Evolutionary conservation across 2,888 invertebrate genomes (phyloP), one percentile per base, ranked within the genome.

Genomic region (Caenorhabditis angaria): DNA sequence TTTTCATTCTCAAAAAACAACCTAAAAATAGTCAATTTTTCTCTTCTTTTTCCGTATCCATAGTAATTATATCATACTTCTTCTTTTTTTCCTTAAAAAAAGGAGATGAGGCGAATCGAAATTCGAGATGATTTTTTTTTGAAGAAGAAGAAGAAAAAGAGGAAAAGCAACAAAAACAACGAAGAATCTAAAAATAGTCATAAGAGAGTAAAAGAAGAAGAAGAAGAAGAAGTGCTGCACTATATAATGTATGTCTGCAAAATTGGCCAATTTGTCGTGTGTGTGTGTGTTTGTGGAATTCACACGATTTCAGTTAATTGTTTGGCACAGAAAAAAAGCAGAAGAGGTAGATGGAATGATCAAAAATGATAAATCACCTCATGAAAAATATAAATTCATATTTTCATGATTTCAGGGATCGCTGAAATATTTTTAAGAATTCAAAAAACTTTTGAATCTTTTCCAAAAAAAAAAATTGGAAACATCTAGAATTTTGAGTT

Each of bases 31-130:
- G 28, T 22, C 14, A 18, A 54, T 25, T 54, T 18, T n/a, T n/a
- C n/a, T n/a, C n/a, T n/a, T n/a, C n/a, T n/a, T n/a, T 28, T 14
- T 25, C 54, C 8, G 54, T 27, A 54, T 54, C 54, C 54, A 41
- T 28, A 25, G 28, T 54, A 27, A 25, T 27, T 54, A 54, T 25
- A 54, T 54, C 28, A 25, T 28, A 14, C 54, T 20, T 28, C 54
- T n/a, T n/a, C n/a, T n/a, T n/a, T n/a, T n/a, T n/a, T n/a, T n/a
- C 41, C 41, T 18, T 3, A 41, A 18, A 54, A 41, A 54, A 12
- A 54, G 28, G 1, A 27, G 14, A 54, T 28, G 54, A 41, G 41
- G 27, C 8, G 28, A 54, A 54, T 54, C 28, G 54, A 41, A 41
- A 41, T 41, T 41, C 41, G 41, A 41, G 41, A 41, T 41, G 41